Conservation (phyloP, 2,113 vertebrate genomes). For the Nipponia nippon region DNA sequence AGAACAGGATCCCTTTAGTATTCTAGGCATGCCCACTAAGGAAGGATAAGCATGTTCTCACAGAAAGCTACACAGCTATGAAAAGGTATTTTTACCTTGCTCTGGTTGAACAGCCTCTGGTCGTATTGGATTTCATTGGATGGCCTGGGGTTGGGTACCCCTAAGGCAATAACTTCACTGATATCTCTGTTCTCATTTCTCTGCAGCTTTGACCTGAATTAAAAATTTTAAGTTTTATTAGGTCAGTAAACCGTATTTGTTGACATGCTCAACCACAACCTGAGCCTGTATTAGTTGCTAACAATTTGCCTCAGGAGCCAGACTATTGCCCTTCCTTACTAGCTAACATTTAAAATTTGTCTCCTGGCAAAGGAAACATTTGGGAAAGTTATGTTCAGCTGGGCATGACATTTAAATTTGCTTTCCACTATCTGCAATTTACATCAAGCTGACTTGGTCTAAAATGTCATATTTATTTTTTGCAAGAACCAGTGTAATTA, state of each 20-base stretch:
- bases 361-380: neutral
- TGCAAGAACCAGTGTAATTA: neutral
- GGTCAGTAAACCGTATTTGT: neutral
- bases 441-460: neutral
- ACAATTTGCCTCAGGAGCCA: neutral
- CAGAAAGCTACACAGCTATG: neutral
- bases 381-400: neutral
- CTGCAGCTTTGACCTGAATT: constrained; percentile 91
- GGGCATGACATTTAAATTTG: constrained; percentile 27
- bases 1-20: neutral
- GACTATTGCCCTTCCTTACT: neutral
- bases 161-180: constrained; percentile 94
- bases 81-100: constrained; percentile 78
- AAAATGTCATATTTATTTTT: constrained; percentile 30
- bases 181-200: constrained; percentile 96
- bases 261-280: neutral
- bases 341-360: constrained; percentile 1
- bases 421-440: constrained; percentile 3
- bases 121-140: constrained; percentile 92
- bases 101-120: constrained; percentile 95
- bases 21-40: neutral
- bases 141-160: constrained; percentile 88
- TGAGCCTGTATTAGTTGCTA: neutral
- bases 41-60: neutral
- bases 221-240: neutral